Evolutionary conservation across 2,888 invertebrate genomes (phyloP).

Genomic region (Thymelicus acteon): DNA sequence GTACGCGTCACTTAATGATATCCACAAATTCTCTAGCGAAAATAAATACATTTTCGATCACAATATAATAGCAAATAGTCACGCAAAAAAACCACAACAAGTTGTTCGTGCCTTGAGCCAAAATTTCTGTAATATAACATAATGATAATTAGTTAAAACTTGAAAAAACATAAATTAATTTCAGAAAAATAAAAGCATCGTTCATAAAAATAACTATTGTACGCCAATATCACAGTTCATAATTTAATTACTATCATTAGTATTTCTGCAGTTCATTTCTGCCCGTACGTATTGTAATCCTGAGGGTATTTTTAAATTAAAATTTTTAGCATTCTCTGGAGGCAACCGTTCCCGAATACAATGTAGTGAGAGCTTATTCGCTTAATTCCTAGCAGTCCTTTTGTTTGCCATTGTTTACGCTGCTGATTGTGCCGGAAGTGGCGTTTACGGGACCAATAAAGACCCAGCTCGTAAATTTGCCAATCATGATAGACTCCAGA

Average conservation of each 20-base stretch:
- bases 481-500: constrained; percentile 55
- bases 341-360: constrained; percentile 51
- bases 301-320: constrained; percentile 42
- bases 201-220: neutral
- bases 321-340: constrained; percentile 35
- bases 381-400: constrained; percentile 51
- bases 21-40: too few relatives aligned
- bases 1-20: too few relatives aligned
- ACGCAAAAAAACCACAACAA: too few relatives aligned
- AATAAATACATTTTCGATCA: too few relatives aligned
- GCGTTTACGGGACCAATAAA: constrained; percentile 60
- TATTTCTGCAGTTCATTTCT: constrained; percentile 20
- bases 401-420: constrained; percentile 59
- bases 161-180: too few relatives aligned
- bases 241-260: constrained; percentile 21
- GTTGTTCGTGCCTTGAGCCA: too few relatives aligned
- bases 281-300: constrained; percentile 29
- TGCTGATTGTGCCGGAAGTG: constrained; percentile 58
- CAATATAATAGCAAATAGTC: too few relatives aligned
- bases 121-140: neutral
- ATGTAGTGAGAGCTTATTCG: constrained; percentile 55
- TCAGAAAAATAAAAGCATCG: neutral
- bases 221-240: neutral
- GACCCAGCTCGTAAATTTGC: constrained; percentile 57
- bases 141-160: neutral